Base-by-base conservation (phyloP, 2,113 vertebrate genomes). In the Mormoops blainvillei region DNA sequence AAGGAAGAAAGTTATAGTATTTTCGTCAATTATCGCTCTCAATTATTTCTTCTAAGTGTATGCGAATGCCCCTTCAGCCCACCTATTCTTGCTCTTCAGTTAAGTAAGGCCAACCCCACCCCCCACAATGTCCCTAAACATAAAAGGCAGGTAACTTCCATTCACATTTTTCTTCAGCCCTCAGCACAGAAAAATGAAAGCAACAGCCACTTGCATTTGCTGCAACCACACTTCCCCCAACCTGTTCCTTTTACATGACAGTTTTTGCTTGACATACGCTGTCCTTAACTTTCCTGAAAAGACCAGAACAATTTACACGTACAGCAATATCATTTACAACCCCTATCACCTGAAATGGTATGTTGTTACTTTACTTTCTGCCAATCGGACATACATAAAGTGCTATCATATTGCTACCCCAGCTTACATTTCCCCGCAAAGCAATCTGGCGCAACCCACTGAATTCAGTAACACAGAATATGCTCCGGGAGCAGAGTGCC, bases 371-470 rank as follows among this genome's bases (percentile, higher is more conserved):
- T 61, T 95, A 63, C 58, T 84, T 95, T 84, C 80, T 95, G 84
- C 56, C 95, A 78, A 56, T 43, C 65, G 52, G 86, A 96, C 67
- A 33, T 19, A 22, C 63, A 71, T 58, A 33, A 94, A 95, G 22
- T 48, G 61, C 52, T 94, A 89, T 31, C 20, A 0, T n/a, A 58
- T 70, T 91, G 91, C 83, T 45, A 94, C 26, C 61, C 84, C 28
- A 70, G 86, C 68, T 10, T 94, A 18, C 36, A 89, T 84, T 94
- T 97, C 70, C 92, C 70, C 92, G 70, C 65, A 92, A 91, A 95
- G 80, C 80, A 93, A 80, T 56, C 92, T 88, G 80, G 68, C n/a
- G 89, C 83, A 92, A 82, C 67, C 63, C 77, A 68, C 0, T 68
- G 5, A 93, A 81, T 24, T 95, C 43, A 87, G 22, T 76, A 92